Base-by-base conservation (phyloP, 2,113 vertebrate genomes). In the Chaetodon trifascialis region DNA sequence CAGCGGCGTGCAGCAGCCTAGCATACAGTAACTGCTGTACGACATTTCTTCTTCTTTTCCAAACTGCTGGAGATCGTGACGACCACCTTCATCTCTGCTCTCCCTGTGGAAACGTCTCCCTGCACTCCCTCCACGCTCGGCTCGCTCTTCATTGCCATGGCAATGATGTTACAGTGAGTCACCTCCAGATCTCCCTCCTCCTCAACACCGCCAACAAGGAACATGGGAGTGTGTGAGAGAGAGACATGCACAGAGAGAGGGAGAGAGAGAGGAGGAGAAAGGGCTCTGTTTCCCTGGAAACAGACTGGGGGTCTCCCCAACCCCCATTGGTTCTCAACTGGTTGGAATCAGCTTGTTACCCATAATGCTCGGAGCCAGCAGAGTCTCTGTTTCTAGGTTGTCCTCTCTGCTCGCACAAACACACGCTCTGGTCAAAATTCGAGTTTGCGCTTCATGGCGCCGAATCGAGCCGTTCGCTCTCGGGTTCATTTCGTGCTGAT, bases 91-190 rank as follows among this genome's bases (percentile, higher is more conserved):
- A 74, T 69, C 69, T 69, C 59, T 81, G 51, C 49, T 81, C 46
- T 76, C 68, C 73, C 76, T 75, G 70, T 82, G 82, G 86, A 92
- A 82, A 88, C 63, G 46, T 76, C 79, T 87, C 65, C 68, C 79
- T 47, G 80, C 64, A 40, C 55, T 78, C 81, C 52, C 80, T 65
- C 76, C 72, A 66, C 79, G 67, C 76, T 79, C 36, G 23, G 72
- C 86, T 89, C 82, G 11, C 86, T 90, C 80, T 86, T 80, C 81
- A 93, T 93, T 87, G 91, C 92, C 92, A 93, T 93, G 92, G 90
- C 90, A 90, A 94, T 94, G 89, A 92, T 93, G 86, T 88, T 94
- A 91, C 88, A 92, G 91, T 94, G 94, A 94, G 92, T 94, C 94
- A 92, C 94, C 90, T 92, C 91, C 86, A 90, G 90, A 87, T 86